Percentiles rank a stretch among this genome's conserved stretches.
Evolutionary conservation across 2,888 invertebrate genomes (phyloP).

Genomic region (Pteria penguin): DNA sequence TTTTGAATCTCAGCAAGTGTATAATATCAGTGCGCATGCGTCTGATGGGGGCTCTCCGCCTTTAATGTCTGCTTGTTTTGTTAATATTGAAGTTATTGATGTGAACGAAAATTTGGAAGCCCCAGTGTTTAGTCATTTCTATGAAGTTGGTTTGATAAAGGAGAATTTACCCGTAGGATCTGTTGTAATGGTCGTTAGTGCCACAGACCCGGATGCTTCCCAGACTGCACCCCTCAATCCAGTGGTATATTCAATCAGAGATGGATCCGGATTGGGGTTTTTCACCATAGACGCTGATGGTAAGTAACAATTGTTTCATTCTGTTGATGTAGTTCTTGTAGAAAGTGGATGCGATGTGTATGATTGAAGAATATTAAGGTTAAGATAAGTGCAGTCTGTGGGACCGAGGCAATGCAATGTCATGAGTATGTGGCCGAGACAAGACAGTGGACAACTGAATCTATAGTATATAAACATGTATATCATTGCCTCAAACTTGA

Average conservation of each 20-base stretch:
- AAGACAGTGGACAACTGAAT: no score
- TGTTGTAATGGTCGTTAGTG: slow-evolving; percentile 88
- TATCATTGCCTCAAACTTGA: no score
- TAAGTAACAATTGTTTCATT: slow-evolving; percentile 79
- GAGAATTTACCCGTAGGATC: slow-evolving; percentile 91
- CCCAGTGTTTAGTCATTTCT: slow-evolving; percentile 91
- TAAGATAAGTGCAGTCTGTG: no score
- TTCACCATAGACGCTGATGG: slow-evolving; percentile 95
- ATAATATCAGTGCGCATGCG: slow-evolving; percentile 91
- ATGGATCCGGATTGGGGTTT: slow-evolving; percentile 93
- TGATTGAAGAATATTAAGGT: no score
- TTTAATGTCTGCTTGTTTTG: slow-evolving; percentile 88
- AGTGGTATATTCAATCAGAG: slow-evolving; percentile 91
- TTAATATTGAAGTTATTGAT: slow-evolving; percentile 90
- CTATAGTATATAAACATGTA: no score
- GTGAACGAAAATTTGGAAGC: slow-evolving; percentile 95
- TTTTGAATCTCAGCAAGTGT: slow-evolving; percentile 93
- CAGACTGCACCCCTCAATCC: slow-evolving; percentile 84
- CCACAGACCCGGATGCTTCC: slow-evolving; percentile 87
- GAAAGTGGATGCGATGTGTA: no score
- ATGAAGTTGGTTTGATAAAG: slow-evolving; percentile 86
- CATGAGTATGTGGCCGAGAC: no score
- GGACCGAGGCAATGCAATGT: no score
- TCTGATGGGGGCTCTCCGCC: slow-evolving; percentile 89
- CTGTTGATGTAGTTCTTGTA: no score